A percentile compares a stretch with the other conserved stretches of the same genome.
phyloP scores from a whole-genome alignment of 2,888 invertebrate species.

The Antheraea yamamai region DNA sequence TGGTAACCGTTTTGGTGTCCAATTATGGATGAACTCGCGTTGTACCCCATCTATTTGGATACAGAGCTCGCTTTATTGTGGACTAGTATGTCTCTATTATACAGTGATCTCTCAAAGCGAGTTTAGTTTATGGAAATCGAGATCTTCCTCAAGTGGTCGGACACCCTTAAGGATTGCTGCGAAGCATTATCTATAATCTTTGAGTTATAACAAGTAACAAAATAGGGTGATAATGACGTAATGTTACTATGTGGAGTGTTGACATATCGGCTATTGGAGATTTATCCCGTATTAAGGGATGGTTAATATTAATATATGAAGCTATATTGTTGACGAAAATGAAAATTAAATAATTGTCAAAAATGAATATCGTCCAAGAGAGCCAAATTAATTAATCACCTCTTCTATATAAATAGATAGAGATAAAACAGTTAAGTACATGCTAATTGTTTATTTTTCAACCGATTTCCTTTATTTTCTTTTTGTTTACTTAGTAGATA shows the following conservation, averaged over 20 bases:
- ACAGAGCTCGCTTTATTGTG: constrained; percentile 41
- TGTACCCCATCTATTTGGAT: constrained; percentile 26
- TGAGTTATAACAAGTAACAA: constrained; percentile 61
- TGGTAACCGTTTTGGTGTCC: constrained; percentile 66
- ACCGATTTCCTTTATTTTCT: no score
- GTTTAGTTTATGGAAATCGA: constrained; percentile 20
- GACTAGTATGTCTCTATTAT: constrained; percentile 35
- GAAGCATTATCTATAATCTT: constrained; percentile 71
- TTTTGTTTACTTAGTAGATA: no score
- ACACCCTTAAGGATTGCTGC: constrained; percentile 52
- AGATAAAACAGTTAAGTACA: no score
- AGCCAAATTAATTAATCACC: no score
- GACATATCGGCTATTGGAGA: constrained; percentile 65
- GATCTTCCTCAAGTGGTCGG: constrained; percentile 37
- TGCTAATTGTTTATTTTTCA: no score
- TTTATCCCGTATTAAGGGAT: constrained; percentile 36
- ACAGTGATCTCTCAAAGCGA: constrained; percentile 41
- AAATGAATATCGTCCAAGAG: no score
- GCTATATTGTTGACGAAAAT: neutral
- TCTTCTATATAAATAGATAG: no score
- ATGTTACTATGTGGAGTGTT: constrained; percentile 64
- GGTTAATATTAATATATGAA: neutral
- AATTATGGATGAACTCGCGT: constrained; percentile 42
- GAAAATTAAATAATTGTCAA: neutral
- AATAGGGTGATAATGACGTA: constrained; percentile 71